phyloP scores from a whole-genome alignment of 92 coral and sea anemone genomes.

The Palythoa grandiflora region DNA sequence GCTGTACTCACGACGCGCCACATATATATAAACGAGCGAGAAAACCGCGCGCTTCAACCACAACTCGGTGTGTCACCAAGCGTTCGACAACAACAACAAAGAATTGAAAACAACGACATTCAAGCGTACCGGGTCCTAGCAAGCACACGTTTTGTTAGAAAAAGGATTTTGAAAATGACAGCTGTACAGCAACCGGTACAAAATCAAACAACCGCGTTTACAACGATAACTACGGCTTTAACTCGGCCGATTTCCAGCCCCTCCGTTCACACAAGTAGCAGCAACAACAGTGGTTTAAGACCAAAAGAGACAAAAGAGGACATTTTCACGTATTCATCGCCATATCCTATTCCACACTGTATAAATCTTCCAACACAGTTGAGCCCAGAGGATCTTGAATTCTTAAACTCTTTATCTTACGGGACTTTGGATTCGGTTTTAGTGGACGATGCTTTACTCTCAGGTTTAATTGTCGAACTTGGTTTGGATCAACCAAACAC shows the following conservation, averaged over 20 bases:
- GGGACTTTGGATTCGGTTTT: constrained; percentile 26
- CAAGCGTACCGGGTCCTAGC: not conserved
- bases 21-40: constrained; percentile 11
- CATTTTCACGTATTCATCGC: constrained; percentile 37
- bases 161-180: not conserved
- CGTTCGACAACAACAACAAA: constrained; percentile 17
- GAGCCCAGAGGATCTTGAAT: constrained; percentile 44
- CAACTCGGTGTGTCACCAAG: constrained; percentile 28
- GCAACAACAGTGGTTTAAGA: not conserved
- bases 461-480: constrained; percentile 33
- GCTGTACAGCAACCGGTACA: constrained; percentile 28
- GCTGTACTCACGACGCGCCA: not conserved
- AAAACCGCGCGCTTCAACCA: constrained; percentile 3
- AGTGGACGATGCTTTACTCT: constrained; percentile 15
- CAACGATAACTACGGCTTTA: constrained; percentile 32
- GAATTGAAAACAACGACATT: not conserved
- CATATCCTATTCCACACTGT: constrained; percentile 45
- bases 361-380: constrained; percentile 41
- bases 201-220: constrained; percentile 36
- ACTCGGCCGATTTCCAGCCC: constrained; percentile 43
- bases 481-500: constrained; percentile 32
- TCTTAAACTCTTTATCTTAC: constrained; percentile 15
- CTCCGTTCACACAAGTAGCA: constrained; percentile 15
- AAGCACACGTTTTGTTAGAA: not conserved
- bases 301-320: constrained; percentile 34